Evolutionary conservation across 2,113 vertebrate genomes (phyloP).

Genomic region (Salminus brasiliensis): DNA sequence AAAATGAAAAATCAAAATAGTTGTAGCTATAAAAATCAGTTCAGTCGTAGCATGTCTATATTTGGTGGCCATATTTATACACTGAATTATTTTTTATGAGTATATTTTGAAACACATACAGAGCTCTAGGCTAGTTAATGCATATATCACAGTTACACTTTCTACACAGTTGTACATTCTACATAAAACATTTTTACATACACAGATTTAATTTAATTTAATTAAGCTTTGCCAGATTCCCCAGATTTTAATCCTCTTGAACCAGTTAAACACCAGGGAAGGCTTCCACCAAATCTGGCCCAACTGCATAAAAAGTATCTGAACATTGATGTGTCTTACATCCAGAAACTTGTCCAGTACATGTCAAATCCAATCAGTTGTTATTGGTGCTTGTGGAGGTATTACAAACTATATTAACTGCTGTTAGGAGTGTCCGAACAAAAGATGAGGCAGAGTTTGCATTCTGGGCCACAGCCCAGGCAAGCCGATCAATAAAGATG

Average conservation of each 20-base stretch:
- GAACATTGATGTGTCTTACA: no score
- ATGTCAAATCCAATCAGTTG: constrained; percentile 28
- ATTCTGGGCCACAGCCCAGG: constrained; percentile 44
- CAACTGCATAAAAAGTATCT: no score
- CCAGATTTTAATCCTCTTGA: no score
- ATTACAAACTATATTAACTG: no score
- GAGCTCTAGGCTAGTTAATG: background rate
- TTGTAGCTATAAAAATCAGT: no score
- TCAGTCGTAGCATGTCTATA: constrained; percentile 2
- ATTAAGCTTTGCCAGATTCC: no score
- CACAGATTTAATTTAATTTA: no score
- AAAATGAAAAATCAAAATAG: background rate
- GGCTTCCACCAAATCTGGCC: no score
- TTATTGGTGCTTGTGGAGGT: constrained; percentile 36
- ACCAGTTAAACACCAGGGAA: no score
- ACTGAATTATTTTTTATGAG: background rate
- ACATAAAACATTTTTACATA: no score
- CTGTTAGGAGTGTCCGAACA: constrained; percentile 38
- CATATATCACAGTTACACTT: no score
- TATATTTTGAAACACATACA: background rate
- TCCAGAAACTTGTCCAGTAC: constrained; percentile 23
- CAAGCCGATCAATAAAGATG: constrained; percentile 24
- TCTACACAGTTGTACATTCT: no score
- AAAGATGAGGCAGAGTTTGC: constrained; percentile 39
- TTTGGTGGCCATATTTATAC: constrained; percentile 6